These are phyloP conservation scores for Eueides isabella DNA, from an alignment of 1,140 invertebrate genomes.

Conservation along the genomic window DNA sequence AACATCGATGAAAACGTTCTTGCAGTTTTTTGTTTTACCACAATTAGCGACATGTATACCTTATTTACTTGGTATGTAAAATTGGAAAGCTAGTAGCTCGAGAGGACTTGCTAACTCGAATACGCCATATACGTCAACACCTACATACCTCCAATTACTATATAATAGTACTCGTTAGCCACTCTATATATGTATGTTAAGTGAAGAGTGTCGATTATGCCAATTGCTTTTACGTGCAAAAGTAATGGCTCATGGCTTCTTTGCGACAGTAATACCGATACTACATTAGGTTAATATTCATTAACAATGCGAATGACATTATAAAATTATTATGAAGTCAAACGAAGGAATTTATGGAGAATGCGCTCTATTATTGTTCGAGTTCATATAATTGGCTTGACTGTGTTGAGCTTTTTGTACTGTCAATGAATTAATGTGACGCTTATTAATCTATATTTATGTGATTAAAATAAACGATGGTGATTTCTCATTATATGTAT, in stretches of 20 bases:
- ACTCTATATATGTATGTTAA: conserved; percentile 28
- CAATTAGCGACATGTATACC: conserved; percentile 46
- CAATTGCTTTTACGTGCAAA: conserved; percentile 38
- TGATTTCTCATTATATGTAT: conserved; percentile 2
- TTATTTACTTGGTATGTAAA: conserved; percentile 35
- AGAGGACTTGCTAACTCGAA: conserved; percentile 31
- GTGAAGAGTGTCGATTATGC: conserved; percentile 35
- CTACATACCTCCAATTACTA: conserved; percentile 34
- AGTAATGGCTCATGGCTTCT: conserved; percentile 21
- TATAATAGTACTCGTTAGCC: conserved; percentile 33
- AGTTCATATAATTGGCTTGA: conserved; percentile 18
- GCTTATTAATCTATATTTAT: not conserved
- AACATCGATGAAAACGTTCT: conserved; percentile 42
- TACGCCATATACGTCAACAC: conserved; percentile 28
- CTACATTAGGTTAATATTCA: conserved; percentile 17
- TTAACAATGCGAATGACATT: conserved; percentile 18
- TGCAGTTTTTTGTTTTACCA: conserved; percentile 44
- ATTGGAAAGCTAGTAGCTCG: conserved; percentile 36
- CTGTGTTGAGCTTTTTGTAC: not conserved
- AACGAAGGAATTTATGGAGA: conserved; percentile 8
- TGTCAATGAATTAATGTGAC: conserved; percentile 6
- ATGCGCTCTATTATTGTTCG: conserved; percentile 18
- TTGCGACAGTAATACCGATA: conserved; percentile 20
- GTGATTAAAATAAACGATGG: not conserved
- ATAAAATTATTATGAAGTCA: conserved; percentile 22